Conservation (phyloP, 2,113 vertebrate genomes). For the Aptenodytes forsteri region DNA sequence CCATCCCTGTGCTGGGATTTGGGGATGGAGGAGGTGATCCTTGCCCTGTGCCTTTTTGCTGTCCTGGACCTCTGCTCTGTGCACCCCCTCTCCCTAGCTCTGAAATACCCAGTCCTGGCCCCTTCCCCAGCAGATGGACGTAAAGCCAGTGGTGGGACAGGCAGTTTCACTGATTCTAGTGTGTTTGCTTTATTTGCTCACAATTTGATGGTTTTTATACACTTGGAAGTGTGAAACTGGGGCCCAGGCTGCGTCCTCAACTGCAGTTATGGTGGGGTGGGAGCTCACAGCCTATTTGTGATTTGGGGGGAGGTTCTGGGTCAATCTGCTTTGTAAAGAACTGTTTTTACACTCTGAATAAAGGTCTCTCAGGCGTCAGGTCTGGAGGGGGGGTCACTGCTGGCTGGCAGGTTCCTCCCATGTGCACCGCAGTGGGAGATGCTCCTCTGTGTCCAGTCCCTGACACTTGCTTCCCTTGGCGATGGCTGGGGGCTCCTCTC, state of each 20-base stretch:
- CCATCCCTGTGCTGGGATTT: neutral
- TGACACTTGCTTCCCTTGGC: neutral
- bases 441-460: neutral
- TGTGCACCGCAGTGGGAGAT: accelerated
- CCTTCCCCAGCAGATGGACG: neutral
- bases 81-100: neutral
- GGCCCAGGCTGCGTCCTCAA: neutral
- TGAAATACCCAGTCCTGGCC: neutral
- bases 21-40: neutral
- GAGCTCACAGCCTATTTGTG: neutral
- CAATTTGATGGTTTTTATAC: neutral
- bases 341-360: conserved; percentile 38
- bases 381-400: neutral
- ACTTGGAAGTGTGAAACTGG: neutral
- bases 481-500: neutral
- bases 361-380: neutral
- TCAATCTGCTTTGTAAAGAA: neutral
- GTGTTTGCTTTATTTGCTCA: neutral
- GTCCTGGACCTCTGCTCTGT: neutral
- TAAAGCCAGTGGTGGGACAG: neutral
- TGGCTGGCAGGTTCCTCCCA: neutral
- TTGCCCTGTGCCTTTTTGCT: conserved; percentile 37
- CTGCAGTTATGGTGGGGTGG: neutral
- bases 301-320: neutral
- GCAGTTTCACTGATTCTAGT: neutral